Evolutionary conservation across 1,140 invertebrate genomes (phyloP).

Genomic region (Danaus melanippus): DNA sequence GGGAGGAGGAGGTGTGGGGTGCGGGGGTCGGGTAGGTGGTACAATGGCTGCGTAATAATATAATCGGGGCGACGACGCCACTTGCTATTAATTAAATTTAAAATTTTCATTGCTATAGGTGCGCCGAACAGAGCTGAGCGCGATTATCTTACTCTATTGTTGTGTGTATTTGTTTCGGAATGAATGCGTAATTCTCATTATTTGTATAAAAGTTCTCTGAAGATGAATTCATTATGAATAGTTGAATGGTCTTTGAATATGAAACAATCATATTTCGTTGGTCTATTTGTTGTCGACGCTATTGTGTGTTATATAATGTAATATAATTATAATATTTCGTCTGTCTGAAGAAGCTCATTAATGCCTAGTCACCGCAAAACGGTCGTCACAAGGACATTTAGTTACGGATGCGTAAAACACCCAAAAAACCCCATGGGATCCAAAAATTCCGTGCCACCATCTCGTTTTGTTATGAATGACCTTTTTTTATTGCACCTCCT

Average conservation of each 20-base stretch:
- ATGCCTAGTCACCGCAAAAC: conserved; percentile 34
- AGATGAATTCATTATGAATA: conserved; percentile 2
- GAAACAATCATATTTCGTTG: conserved; percentile 4
- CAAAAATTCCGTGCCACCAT: conserved; percentile 47
- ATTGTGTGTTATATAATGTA: too few species aligned
- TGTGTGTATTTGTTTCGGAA: neutral
- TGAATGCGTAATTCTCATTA: conserved; percentile 2
- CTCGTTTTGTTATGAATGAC: conserved; percentile 33
- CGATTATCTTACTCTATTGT: conserved; percentile 18
- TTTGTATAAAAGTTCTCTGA: neutral
- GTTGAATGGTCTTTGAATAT: neutral
- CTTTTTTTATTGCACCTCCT: conserved; percentile 35
- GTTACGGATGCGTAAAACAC: conserved; percentile 45
- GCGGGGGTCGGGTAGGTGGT: conserved; percentile 17
- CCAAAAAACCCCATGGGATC: conserved; percentile 49
- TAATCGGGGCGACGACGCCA: conserved; percentile 54
- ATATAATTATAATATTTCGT: neutral
- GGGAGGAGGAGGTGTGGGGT: conserved; percentile 11
- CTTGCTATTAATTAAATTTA: conserved; percentile 66
- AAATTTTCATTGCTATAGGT: conserved; percentile 54
- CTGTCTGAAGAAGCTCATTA: conserved; percentile 20
- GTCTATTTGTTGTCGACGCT: neutral
- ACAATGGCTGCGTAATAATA: conserved; percentile 58
- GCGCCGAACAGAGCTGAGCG: conserved; percentile 24
- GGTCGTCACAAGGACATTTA: conserved; percentile 44